These are phyloP conservation scores for Neofelis nebulosa DNA, from an alignment of 2,113 vertebrate species.

Conservation along the genomic window DNA sequence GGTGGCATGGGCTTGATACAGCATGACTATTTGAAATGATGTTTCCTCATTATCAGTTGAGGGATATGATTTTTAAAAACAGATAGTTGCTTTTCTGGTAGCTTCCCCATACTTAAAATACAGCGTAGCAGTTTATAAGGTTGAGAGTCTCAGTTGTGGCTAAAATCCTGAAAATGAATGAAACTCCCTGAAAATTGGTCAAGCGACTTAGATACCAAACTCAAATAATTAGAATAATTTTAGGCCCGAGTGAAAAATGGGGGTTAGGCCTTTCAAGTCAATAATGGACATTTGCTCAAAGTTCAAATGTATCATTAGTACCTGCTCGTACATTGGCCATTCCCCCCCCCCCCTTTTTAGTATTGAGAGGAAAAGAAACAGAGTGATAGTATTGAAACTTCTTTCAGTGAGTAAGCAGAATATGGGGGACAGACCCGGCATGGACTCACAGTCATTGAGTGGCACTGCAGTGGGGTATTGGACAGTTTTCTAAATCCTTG, in stretches of 20 bases:
- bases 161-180: background rate
- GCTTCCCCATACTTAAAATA: background rate
- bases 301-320: background rate
- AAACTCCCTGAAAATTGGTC: background rate
- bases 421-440: no score
- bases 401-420: background rate
- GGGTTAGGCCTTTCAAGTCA: background rate
- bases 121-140: background rate
- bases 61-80: background rate
- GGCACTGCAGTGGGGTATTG: background rate
- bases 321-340: background rate
- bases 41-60: background rate
- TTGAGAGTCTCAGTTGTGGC: background rate
- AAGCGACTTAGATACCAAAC: background rate
- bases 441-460: rapidly evolving
- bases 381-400: background rate
- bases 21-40: background rate
- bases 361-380: background rate
- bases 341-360: background rate
- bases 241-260: background rate
- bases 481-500: background rate
- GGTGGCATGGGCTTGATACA: background rate
- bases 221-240: background rate
- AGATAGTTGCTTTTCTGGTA: background rate
- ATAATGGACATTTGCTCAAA: background rate